Evolutionary conservation across 2,797 vertebrate genomes (phyloP).

Genomic region (Protosalanx chinensis): DNA sequence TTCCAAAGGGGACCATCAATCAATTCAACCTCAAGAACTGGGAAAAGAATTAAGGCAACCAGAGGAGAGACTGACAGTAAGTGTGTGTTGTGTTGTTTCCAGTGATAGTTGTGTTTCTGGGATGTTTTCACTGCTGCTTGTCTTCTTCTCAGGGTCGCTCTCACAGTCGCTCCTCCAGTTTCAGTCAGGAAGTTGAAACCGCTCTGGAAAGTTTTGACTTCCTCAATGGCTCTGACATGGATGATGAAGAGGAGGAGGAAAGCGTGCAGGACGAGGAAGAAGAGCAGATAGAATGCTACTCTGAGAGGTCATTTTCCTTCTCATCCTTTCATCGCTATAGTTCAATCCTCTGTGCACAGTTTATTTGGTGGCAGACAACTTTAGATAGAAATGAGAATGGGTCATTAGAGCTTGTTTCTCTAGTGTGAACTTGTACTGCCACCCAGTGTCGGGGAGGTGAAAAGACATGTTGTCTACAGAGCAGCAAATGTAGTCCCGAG

Average conservation of each 20-base stretch:
- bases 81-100: not conserved
- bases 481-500: too few species aligned
- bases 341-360: too few species aligned
- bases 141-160: slow-evolving; percentile 71
- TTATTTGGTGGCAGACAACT: not conserved
- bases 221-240: slow-evolving; percentile 86
- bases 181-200: slow-evolving; percentile 89
- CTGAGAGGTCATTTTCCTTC: slow-evolving; percentile 52
- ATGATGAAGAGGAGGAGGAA: slow-evolving; percentile 71
- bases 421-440: slow-evolving; percentile 1
- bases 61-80: slow-evolving; percentile 44
- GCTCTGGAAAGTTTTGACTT: slow-evolving; percentile 97
- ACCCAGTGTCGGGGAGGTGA: not conserved
- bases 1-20: slow-evolving; percentile 20
- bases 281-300: slow-evolving; percentile 38
- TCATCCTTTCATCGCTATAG: not conserved
- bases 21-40: slow-evolving; percentile 15
- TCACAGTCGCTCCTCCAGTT: slow-evolving; percentile 86
- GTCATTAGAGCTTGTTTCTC: not conserved
- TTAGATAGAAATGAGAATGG: not conserved
- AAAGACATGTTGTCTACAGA: not conserved
- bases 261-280: slow-evolving; percentile 35
- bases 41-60: slow-evolving; percentile 27
- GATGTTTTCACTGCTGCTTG: slow-evolving; percentile 1
- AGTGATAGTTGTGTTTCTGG: not conserved